A percentile compares a stretch with the other conserved stretches of the same genome.
These are phyloP conservation scores for Pseudochirops cupreus DNA, from an alignment of 2,797 vertebrate genomes.

Conservation along the genomic window DNA sequence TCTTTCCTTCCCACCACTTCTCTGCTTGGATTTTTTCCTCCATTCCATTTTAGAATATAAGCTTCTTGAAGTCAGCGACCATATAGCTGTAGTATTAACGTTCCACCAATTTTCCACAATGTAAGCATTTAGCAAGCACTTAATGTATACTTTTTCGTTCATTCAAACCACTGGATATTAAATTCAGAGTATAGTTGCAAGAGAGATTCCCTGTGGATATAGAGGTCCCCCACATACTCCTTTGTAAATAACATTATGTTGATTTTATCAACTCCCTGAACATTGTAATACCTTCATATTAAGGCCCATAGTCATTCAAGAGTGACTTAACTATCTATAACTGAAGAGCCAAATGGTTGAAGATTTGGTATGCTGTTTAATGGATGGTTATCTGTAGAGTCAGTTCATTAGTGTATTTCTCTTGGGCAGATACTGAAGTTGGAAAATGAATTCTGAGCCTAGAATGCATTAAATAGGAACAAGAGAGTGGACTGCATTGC, in stretches of 20 bases:
- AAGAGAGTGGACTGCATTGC: neutral
- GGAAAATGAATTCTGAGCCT: neutral
- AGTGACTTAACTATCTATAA: neutral
- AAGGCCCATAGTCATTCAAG: neutral
- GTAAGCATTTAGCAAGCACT: neutral
- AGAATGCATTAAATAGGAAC: neutral
- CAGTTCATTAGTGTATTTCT: neutral
- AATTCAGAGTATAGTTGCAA: neutral
- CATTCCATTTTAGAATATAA: neutral
- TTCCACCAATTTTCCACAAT: neutral
- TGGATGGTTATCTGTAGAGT: neutral
- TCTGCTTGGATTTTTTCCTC: neutral
- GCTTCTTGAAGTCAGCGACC: neutral
- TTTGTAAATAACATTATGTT: neutral
- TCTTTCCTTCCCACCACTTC: neutral
- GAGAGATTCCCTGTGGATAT: neutral
- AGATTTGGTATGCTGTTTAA: neutral
- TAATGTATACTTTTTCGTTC: neutral
- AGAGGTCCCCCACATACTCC: neutral
- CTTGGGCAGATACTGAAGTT: neutral
- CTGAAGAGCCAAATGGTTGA: neutral
- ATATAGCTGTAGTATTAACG: neutral
- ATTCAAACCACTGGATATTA: neutral
- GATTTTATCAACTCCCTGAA: neutral
- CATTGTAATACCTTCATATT: neutral